Evolutionary conservation across 2,113 vertebrate species (phyloP).

Genomic region (Pampusana beccarii): DNA sequence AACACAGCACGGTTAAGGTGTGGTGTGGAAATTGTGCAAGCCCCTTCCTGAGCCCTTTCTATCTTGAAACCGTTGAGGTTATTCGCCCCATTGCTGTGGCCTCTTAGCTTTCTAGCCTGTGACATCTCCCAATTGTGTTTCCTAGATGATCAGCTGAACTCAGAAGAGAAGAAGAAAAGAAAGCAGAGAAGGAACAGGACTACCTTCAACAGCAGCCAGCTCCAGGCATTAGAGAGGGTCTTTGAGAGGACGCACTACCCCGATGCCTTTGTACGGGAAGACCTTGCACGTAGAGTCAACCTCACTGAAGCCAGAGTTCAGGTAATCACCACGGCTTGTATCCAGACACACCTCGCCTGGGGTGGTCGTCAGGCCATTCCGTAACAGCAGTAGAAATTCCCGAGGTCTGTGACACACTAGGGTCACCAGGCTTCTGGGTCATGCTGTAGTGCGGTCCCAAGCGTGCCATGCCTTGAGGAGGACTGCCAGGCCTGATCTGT

Average conservation of each 20-base stretch:
- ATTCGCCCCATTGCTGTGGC: background rate
- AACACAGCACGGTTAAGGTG: fast-evolving
- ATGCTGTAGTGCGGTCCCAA: background rate
- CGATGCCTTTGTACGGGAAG: slow-evolving; percentile 95
- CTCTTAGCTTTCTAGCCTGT: background rate
- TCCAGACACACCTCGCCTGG: background rate
- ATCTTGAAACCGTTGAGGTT: background rate
- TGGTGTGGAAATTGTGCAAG: background rate
- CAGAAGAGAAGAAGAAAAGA: slow-evolving; percentile 96
- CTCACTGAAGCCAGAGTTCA: slow-evolving; percentile 97
- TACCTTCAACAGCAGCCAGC: slow-evolving; percentile 98
- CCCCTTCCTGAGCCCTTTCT: background rate
- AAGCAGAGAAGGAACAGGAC: slow-evolving; percentile 96
- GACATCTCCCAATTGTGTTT: background rate
- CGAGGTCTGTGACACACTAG: background rate
- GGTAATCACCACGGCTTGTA: slow-evolving; percentile 70
- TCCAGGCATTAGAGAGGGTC: slow-evolving; percentile 95
- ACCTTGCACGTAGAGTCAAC: slow-evolving; percentile 95
- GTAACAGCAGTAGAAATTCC: background rate
- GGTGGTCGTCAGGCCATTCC: background rate
- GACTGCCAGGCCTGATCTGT: background rate
- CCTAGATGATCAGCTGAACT: slow-evolving; percentile 93
- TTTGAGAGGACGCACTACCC: slow-evolving; percentile 98
- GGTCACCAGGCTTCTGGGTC: background rate
- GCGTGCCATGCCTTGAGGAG: fast-evolving